phyloP scores from a whole-genome alignment of 2,797 vertebrate species.

The Prunella strophiata region DNA sequence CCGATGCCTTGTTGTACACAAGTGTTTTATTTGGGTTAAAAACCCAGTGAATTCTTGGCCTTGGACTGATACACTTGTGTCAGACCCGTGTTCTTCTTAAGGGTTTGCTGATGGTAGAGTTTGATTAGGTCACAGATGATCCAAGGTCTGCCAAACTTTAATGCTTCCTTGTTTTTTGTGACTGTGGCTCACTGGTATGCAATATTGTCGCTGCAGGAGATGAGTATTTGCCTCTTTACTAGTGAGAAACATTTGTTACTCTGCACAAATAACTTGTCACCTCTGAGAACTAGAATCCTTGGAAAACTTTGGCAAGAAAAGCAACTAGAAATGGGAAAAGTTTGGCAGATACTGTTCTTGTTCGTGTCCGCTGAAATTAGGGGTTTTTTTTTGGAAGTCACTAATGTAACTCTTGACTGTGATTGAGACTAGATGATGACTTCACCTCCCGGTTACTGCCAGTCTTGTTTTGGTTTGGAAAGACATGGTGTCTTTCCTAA shows the following conservation, averaged over 20 bases:
- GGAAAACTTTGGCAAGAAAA: background rate
- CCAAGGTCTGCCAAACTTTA: background rate
- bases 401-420: background rate
- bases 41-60: background rate
- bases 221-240: background rate
- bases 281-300: background rate
- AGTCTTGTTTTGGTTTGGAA: too few species aligned
- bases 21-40: background rate
- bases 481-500: too few species aligned
- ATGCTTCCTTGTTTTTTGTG: background rate
- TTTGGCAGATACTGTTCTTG: background rate
- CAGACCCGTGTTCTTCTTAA: background rate
- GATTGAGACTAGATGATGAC: background rate
- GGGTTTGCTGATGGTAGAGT: background rate
- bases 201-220: background rate
- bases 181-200: background rate
- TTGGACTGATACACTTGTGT: fast-evolving
- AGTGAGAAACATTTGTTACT: background rate
- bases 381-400: background rate
- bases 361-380: background rate
- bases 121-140: background rate
- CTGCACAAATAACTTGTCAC: background rate
- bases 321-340: background rate
- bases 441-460: background rate
- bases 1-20: background rate